Evolutionary conservation across 1,140 invertebrate species (phyloP), one percentile per base, ranked within the genome.

Genomic region (Scylla paramamosain): DNA sequence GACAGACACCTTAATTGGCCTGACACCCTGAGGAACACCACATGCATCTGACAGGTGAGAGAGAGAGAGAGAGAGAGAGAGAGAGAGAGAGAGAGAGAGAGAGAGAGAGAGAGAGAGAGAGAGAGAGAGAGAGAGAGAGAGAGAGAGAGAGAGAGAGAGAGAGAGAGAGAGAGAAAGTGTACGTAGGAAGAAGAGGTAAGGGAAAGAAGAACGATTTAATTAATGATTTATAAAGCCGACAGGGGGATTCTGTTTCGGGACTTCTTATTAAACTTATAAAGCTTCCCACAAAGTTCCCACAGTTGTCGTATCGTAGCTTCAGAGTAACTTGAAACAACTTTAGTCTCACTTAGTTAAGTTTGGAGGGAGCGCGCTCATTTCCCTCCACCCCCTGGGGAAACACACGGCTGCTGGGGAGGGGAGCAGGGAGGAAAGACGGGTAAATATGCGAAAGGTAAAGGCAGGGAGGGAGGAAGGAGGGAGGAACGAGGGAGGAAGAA

Each of bases 261-360:
- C 67, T n/a, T 77, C 20, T 77, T 77, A 77, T 77, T 77, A 77
- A 77, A 77, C 67, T 77, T 77, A 77, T 77, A 77, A 77, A 7
- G 67, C 67, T 77, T 77, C 67, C 12, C 67, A 59, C 67, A n/a
- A 39, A 77, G 67, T 77, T n/a, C 0, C 6, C 20, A n/a, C 67
- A n/a, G 67, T n/a, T n/a, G 67, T 77, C 67, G 25, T n/a, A n/a
- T 77, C 67, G 25, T n/a, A 7, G 67, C 20, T n/a, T 7, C 20
- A 77, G 20, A 77, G 20, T 77, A 77, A 77, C 67, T 77, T 77
- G 20, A 77, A 77, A n/a, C 67, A 77, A 77, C 67, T 77, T 77
- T n/a, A n/a, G 67, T 77, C 67, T 77, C 67, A 12, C 67, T 77
- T 77, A n/a, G 67, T 77, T 77, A n/a, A 77, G 67, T 77, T 77